Percentiles rank a stretch among this genome's conserved stretches.
Evolutionary conservation across 1,140 invertebrate species (phyloP).

Genomic region (Hylaeus anthracinus): DNA sequence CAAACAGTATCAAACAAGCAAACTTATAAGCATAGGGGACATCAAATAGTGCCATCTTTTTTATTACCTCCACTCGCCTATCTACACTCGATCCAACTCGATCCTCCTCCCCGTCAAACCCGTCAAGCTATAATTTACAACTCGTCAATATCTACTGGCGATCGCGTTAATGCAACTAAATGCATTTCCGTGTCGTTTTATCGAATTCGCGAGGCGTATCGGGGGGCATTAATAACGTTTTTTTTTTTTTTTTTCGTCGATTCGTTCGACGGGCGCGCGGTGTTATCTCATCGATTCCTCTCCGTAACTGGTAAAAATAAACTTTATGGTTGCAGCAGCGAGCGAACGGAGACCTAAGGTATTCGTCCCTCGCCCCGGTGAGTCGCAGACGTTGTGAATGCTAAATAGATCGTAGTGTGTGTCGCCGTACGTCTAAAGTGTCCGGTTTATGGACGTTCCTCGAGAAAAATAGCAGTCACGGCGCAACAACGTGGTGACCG

Average conservation of each 20-base stretch:
- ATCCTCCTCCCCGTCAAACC: too few relatives aligned
- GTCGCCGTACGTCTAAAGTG: conserved; percentile 68
- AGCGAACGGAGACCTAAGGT: conserved; percentile 10
- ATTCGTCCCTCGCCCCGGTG: conserved; percentile 59
- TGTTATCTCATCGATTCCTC: conserved; percentile 50
- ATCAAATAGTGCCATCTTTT: too few relatives aligned
- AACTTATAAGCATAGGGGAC: too few relatives aligned
- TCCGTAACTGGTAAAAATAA: conserved; percentile 58
- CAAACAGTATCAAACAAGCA: too few relatives aligned
- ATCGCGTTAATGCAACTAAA: conserved; percentile 21
- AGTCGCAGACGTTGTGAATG: conserved; percentile 64
- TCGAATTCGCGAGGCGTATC: conserved; percentile 22
- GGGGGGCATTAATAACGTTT: conserved; percentile 16
- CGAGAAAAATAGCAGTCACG: conserved; percentile 63
- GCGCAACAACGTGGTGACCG: conserved; percentile 43
- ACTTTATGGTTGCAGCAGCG: conserved; percentile 29
- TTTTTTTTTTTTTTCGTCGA: neutral
- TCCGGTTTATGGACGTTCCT: conserved; percentile 71
- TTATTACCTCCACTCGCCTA: too few relatives aligned
- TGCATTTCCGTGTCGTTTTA: conserved; percentile 33
- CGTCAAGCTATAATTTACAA: neutral
- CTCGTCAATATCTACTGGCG: neutral
- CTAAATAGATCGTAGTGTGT: conserved; percentile 58
- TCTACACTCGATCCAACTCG: too few relatives aligned
- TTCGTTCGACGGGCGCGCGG: too few relatives aligned